A percentile compares a stretch with the other conserved stretches of the same genome.
Evolutionary conservation across 2,888 invertebrate genomes (phyloP).

Genomic region (Nezara viridula): DNA sequence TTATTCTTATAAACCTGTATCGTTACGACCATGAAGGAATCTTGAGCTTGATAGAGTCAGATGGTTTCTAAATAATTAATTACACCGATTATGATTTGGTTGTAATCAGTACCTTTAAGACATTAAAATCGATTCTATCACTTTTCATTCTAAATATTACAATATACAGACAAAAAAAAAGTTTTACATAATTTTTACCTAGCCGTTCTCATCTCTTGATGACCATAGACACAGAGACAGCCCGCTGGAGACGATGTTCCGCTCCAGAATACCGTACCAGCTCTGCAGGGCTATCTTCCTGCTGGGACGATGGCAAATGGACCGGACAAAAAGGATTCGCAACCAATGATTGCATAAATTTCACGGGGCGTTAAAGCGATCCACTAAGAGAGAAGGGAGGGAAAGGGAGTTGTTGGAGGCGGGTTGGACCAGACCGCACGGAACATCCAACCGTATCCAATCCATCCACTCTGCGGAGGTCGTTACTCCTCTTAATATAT

Average conservation of each 20-base stretch:
- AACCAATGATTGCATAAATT: conserved; percentile 58
- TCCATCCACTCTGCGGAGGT: background rate
- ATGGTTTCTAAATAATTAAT: too few species aligned
- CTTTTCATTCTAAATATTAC: too few species aligned
- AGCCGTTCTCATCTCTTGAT: background rate
- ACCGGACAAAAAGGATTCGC: conserved; percentile 23
- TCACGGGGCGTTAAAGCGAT: conserved; percentile 47
- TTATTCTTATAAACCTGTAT: too few species aligned
- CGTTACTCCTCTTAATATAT: background rate
- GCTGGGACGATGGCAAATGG: background rate
- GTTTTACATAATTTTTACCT: background rate
- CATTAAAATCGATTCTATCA: too few species aligned
- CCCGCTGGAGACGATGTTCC: background rate
- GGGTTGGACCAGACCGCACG: background rate
- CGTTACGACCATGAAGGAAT: too few species aligned
- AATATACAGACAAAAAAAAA: too few species aligned
- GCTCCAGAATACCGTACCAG: background rate
- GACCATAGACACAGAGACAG: background rate
- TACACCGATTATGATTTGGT: too few species aligned
- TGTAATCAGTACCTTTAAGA: too few species aligned
- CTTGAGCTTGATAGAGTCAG: too few species aligned
- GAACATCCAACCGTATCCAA: background rate
- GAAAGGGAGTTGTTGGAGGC: background rate
- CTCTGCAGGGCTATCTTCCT: background rate
- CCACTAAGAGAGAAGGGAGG: background rate